Evolutionary conservation across 2,797 vertebrate species (phyloP).

Genomic region (Balearica regulorum): DNA sequence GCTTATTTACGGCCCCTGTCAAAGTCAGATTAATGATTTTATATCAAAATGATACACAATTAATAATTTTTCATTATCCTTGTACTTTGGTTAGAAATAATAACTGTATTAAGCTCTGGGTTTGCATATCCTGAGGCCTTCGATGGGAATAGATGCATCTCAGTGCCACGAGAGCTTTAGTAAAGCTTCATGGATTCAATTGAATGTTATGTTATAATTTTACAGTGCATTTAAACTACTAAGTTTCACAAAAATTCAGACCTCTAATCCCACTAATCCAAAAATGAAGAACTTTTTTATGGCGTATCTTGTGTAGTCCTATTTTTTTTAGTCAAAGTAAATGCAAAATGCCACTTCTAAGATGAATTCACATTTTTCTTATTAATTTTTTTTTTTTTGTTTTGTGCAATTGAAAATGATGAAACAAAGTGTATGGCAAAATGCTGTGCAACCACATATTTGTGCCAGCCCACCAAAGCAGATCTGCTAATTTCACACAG

Average conservation of each 20-base stretch:
- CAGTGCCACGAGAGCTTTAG: neutral
- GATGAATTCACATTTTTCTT: neutral
- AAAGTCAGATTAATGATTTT: slow-evolving; percentile 39
- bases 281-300: neutral
- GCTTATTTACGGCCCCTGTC: slow-evolving; percentile 39
- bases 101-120: neutral
- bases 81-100: neutral
- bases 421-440: neutral
- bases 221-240: neutral
- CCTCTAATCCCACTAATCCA: slow-evolving; percentile 21
- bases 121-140: neutral
- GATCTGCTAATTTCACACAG: neutral
- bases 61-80: slow-evolving; percentile 27
- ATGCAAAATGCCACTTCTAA: neutral
- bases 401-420: neutral
- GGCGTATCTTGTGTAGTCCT: neutral
- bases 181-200: slow-evolving; percentile 28
- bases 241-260: slow-evolving; percentile 13
- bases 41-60: neutral
- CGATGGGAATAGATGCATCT: neutral
- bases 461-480: neutral
- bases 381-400: neutral
- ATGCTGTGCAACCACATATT: neutral
- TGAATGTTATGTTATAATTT: neutral
- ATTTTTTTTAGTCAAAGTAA: neutral